Evolutionary conservation across 2,888 invertebrate genomes (phyloP).

Genomic region (Polydrusus pterygomalis): DNA sequence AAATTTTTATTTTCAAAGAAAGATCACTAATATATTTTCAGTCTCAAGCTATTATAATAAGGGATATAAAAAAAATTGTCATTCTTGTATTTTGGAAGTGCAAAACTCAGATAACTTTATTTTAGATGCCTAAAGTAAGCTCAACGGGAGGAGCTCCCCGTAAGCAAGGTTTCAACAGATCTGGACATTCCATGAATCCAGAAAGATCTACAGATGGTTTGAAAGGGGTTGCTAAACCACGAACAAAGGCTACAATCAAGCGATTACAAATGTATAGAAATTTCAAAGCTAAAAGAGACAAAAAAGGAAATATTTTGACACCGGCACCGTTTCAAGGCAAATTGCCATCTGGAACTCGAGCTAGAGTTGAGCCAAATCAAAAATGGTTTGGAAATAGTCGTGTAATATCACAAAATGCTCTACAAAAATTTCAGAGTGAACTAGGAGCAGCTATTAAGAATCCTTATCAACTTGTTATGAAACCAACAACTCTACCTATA

Average conservation of each 20-base stretch:
- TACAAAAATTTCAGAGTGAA: constrained; percentile 95
- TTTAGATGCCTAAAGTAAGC: constrained; percentile 84
- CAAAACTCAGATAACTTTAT: constrained; percentile 4
- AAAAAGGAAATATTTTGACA: constrained; percentile 90
- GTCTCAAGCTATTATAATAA: too few relatives aligned
- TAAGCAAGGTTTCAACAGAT: constrained; percentile 89
- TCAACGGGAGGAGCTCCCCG: constrained; percentile 84
- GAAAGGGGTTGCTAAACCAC: constrained; percentile 88
- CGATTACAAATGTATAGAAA: constrained; percentile 98
- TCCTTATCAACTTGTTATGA: constrained; percentile 98
- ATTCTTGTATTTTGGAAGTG: too few relatives aligned
- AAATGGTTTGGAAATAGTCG: constrained; percentile 99
- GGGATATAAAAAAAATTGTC: too few relatives aligned
- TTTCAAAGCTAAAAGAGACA: constrained; percentile 95
- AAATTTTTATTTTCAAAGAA: too few relatives aligned
- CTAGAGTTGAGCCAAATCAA: constrained; percentile 97
- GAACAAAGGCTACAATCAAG: constrained; percentile 96
- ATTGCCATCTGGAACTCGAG: constrained; percentile 90
- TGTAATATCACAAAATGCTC: constrained; percentile 93
- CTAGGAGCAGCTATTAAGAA: constrained; percentile 95
- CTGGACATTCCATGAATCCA: constrained; percentile 96
- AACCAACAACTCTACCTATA: constrained; percentile 94
- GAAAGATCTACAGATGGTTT: constrained; percentile 86
- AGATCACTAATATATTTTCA: too few relatives aligned
- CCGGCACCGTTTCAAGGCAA: constrained; percentile 98